Conservation (phyloP, 1,140 invertebrate species). For the Dryas iulia region DNA sequence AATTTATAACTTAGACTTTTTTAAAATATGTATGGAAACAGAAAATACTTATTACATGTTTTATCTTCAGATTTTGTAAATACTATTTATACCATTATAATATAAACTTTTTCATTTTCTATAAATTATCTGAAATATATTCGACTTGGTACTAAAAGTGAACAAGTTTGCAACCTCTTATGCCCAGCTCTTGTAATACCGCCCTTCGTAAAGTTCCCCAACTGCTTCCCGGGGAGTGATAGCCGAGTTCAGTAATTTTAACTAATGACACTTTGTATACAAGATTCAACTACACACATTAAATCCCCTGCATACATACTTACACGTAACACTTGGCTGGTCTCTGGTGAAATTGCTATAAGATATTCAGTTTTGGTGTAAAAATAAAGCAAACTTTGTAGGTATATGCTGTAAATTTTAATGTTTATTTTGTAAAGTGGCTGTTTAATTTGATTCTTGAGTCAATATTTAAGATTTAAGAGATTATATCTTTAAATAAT, state of each 20-base stretch:
- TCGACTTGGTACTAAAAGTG: neutral
- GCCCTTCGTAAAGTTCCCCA: conserved; percentile 58
- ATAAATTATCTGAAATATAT: neutral
- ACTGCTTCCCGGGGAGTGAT: conserved; percentile 66
- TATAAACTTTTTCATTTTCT: neutral
- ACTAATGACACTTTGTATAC: conserved; percentile 61
- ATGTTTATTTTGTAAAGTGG: no score
- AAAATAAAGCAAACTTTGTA: neutral
- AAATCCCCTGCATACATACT: conserved; percentile 10
- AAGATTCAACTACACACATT: conserved; percentile 22
- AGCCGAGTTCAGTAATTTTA: conserved; percentile 66
- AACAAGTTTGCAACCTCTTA: neutral
- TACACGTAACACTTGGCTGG: conserved; percentile 3
- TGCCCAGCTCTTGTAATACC: conserved; percentile 33
- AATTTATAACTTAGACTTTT: no score
- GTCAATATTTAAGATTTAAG: no score
- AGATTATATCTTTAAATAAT: no score
- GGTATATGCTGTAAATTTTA: no score
- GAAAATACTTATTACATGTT: no score
- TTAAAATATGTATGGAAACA: no score
- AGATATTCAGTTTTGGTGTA: conserved; percentile 12
- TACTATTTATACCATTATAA: no score
- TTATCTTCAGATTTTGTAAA: no score
- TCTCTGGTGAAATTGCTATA: neutral
- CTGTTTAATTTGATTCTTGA: no score